Base-by-base conservation (phyloP, 2,797 vertebrate genomes). In the Xenentodon cancila region DNA sequence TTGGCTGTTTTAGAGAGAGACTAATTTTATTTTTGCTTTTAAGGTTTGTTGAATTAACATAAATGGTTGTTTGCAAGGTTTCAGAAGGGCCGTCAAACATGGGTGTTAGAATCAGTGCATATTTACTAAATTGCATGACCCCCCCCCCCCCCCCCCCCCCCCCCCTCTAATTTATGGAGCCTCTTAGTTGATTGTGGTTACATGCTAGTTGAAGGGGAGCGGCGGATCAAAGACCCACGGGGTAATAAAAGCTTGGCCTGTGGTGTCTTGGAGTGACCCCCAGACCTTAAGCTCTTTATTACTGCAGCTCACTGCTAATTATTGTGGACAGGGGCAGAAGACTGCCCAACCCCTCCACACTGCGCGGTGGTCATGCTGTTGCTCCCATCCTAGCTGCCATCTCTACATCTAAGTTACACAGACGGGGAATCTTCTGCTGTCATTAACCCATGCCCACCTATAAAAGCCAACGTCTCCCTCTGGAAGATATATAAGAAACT, bases 261-360 rank as follows among this genome's bases (percentile, higher is more conserved):
- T 62, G 64, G 73, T 79, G 77, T 67, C 57, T 71, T 64, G 48
- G 45, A 61, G 48, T 62, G 81, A 89, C 82, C 86, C 76, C 59
- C 64, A 75, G 63, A 84, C 71, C 75, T 65, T 88, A 91, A 91
- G 82, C 82, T 78, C 85, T 87, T 89, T 79, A 89, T 90, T 89
- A 87, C 83, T 61, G 50, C 69, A 78, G 73, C 71, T 90, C 80
- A 83, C 53, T 61, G 75, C 81, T 91, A 89, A 91, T 91, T 84
- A 68, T 73, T 81, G 75, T 85, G 66, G 83, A 87, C 83, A 83
- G 66, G 75, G 44, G 53, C 55, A 60, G 76, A 81, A 75, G 63
- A 71, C 48, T 67, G 65, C 43, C 78, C 81, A 58, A 17, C 73
- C 69, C 75, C 71, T 73, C 46, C 47, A 70, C 56, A 7, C 68